phyloP scores from a whole-genome alignment of 2,888 invertebrate species.

The Acrobasis repandana region DNA sequence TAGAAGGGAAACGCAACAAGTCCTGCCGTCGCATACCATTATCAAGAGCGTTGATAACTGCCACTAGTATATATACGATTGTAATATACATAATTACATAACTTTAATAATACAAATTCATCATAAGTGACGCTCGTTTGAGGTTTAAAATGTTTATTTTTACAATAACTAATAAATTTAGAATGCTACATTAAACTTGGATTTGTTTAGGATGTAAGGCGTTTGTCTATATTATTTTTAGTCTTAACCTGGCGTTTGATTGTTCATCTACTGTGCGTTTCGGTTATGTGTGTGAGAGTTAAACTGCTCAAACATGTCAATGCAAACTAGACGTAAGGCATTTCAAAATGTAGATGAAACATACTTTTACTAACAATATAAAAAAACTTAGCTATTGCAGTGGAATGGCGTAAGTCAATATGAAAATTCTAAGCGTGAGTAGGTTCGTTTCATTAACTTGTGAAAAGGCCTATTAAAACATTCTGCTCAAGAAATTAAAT shows the following conservation, averaged over 20 bases:
- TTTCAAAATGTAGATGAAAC: not conserved
- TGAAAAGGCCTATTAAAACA: not conserved
- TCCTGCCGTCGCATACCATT: conserved; percentile 51
- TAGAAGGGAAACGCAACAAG: conserved; percentile 31
- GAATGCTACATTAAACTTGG: conserved; percentile 54
- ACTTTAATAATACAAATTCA: conserved; percentile 60
- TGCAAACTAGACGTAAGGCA: not conserved
- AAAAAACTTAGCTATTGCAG: not conserved
- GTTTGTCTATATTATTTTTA: conserved; percentile 29
- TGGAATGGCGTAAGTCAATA: not conserved
- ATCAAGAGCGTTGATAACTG: conserved; percentile 74
- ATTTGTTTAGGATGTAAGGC: conserved; percentile 53
- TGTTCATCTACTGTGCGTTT: conserved; percentile 18
- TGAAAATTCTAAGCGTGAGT: not conserved
- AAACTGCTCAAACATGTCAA: not conserved
- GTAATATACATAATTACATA: conserved; percentile 65
- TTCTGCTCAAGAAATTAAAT: not conserved
- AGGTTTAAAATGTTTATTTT: conserved; percentile 56
- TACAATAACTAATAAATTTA: conserved; percentile 52
- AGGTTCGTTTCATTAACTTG: not conserved
- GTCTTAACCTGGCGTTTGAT: conserved; percentile 23
- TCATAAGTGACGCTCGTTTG: conserved; percentile 62
- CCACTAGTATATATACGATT: conserved; percentile 75
- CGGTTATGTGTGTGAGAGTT: not conserved
- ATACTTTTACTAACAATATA: not conserved